Conservation (phyloP, 2,888 invertebrate species). For the Phalangium opilio region DNA sequence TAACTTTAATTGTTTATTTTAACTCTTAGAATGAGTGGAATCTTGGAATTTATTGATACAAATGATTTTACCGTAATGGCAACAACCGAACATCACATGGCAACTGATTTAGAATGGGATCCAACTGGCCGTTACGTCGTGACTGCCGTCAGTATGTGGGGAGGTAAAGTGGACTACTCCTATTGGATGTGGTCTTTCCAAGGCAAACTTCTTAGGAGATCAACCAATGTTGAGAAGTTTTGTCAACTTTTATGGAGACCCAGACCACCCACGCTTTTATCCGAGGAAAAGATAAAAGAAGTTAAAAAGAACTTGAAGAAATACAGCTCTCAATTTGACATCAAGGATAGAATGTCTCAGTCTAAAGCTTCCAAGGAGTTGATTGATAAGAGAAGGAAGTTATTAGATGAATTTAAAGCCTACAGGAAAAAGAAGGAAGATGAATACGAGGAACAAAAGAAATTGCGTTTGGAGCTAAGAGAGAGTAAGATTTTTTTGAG, state of each 20-base stretch:
- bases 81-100: slow-evolving; percentile 75
- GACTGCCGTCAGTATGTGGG: slow-evolving; percentile 88
- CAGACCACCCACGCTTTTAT: slow-evolving; percentile 67
- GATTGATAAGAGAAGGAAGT: slow-evolving; percentile 72
- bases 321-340: slow-evolving; percentile 87
- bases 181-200: slow-evolving; percentile 99
- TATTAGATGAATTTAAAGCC: slow-evolving; percentile 71
- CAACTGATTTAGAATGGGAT: slow-evolving; percentile 97
- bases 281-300: slow-evolving; percentile 65
- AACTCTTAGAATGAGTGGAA: slow-evolving; percentile 52
- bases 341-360: slow-evolving; percentile 82
- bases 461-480: slow-evolving; percentile 58
- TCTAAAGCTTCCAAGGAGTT: slow-evolving; percentile 88
- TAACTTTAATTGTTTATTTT: neutral
- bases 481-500: slow-evolving; percentile 49
- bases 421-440: slow-evolving; percentile 57
- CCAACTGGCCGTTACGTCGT: slow-evolving; percentile 95
- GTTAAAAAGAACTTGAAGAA: slow-evolving; percentile 96
- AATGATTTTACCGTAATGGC: slow-evolving; percentile 92
- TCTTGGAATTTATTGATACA: slow-evolving; percentile 86
- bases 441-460: slow-evolving; percentile 62
- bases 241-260: slow-evolving; percentile 94
- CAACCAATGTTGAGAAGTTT: slow-evolving; percentile 70
- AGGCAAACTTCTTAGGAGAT: slow-evolving; percentile 54
- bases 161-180: slow-evolving; percentile 67